Conservation (phyloP, 2,888 invertebrate genomes). For the Anagyrus pseudococci region DNA sequence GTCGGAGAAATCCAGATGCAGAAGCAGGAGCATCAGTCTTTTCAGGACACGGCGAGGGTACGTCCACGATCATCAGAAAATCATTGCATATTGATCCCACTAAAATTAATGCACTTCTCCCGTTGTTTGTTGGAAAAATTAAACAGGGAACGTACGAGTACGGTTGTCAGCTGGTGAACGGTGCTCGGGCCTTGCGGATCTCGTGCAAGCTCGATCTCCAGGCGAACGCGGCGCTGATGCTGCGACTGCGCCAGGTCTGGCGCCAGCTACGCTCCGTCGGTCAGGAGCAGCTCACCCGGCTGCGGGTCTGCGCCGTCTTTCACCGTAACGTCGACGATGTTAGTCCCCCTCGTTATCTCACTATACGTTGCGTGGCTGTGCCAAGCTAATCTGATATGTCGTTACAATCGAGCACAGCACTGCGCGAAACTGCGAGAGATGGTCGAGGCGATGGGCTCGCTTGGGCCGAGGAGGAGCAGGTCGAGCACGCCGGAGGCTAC, state of each 20-base stretch:
- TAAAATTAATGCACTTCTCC: too few relatives aligned
- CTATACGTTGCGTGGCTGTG: too few relatives aligned
- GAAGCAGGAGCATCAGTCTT: slow-evolving; percentile 76
- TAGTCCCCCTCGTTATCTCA: slow-evolving; percentile 31
- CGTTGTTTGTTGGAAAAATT: too few relatives aligned
- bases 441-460: slow-evolving; percentile 63
- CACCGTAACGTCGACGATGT: slow-evolving; percentile 68
- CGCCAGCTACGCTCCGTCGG: slow-evolving; percentile 72
- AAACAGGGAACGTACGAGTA: slow-evolving; percentile 85
- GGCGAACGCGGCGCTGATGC: slow-evolving; percentile 66
- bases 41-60: slow-evolving; percentile 82
- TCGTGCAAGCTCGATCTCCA: slow-evolving; percentile 72
- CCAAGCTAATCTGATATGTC: too few relatives aligned
- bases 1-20: slow-evolving; percentile 76
- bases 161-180: slow-evolving; percentile 79
- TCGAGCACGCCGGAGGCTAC: slow-evolving; percentile 9
- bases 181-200: slow-evolving; percentile 74
- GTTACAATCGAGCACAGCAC: too few relatives aligned
- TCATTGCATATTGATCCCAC: too few relatives aligned
- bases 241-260: slow-evolving; percentile 73
- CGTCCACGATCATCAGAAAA: too few relatives aligned
- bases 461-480: slow-evolving; percentile 41
- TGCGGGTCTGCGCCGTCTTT: slow-evolving; percentile 78
- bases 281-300: slow-evolving; percentile 78
- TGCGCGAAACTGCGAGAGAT: slow-evolving; percentile 69